Percentiles rank a stretch among this genome's conserved stretches.
Evolutionary conservation across 2,113 vertebrate genomes (phyloP).

Genomic region (Sinosuthora webbiana): DNA sequence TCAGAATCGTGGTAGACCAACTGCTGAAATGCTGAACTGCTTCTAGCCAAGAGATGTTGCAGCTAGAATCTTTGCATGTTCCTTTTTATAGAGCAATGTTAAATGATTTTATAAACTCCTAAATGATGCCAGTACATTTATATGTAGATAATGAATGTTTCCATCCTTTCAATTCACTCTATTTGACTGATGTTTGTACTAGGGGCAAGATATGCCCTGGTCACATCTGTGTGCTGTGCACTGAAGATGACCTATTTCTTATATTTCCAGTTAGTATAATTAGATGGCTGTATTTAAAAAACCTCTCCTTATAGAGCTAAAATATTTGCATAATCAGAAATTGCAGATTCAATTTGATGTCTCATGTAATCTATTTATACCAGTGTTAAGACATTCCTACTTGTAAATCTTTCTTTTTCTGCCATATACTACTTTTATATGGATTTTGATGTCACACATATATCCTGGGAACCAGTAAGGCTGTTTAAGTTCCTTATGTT

Average conservation of each 20-base stretch:
- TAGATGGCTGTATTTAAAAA: not conserved
- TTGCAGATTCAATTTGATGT: not conserved
- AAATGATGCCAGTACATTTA: not conserved
- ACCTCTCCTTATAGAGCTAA: not conserved
- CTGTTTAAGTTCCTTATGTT: not conserved
- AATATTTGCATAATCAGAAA: not conserved
- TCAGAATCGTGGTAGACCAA: not conserved
- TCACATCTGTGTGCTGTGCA: not conserved
- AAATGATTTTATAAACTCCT: not conserved
- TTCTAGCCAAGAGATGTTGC: not conserved
- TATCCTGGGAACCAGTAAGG: not conserved
- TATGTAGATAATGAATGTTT: not conserved
- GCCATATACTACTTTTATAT: not conserved
- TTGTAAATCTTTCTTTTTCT: not conserved
- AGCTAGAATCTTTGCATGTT: constrained; percentile 1
- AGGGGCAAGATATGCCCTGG: not conserved
- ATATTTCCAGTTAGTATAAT: not conserved
- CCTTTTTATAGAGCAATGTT: not conserved
- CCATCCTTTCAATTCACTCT: not conserved
- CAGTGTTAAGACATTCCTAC: not conserved
- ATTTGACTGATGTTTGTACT: not conserved
- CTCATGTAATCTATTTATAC: not conserved
- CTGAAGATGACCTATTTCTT: not conserved
- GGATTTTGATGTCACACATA: not conserved
- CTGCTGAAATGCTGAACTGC: constrained; percentile 3